Evolutionary conservation across 1,140 invertebrate species (phyloP).

Genomic region (Psilanteris sp.): DNA sequence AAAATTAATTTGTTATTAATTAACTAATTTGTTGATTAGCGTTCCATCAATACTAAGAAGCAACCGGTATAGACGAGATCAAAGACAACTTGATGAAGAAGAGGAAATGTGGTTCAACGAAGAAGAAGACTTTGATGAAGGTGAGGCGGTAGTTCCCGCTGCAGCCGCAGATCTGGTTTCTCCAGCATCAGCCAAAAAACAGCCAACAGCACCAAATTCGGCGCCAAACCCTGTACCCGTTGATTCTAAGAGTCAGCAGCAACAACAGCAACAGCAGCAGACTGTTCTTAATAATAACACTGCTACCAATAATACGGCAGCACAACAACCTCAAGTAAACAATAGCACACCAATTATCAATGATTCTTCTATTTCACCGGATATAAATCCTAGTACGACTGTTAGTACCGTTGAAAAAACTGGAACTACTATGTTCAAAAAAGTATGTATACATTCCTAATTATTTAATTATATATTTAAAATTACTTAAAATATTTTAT

Average conservation of each 20-base stretch:
- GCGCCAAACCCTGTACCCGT: conserved; percentile 69
- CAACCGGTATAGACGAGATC: conserved; percentile 92
- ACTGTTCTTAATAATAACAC: conserved; percentile 80
- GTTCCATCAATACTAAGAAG: conserved; percentile 89
- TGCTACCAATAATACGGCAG: conserved; percentile 72
- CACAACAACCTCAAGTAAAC: conserved; percentile 73
- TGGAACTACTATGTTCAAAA: conserved; percentile 81
- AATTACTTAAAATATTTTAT: too few relatives aligned
- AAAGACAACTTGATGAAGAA: conserved; percentile 95
- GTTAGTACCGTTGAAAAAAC: conserved; percentile 75
- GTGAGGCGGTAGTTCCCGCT: conserved; percentile 83
- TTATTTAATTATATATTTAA: too few relatives aligned
- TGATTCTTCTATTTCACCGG: conserved; percentile 73
- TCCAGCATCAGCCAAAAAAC: conserved; percentile 72
- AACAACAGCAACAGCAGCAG: conserved; percentile 72
- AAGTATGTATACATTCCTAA: conserved; percentile 76
- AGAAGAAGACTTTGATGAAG: conserved; percentile 96
- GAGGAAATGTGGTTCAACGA: conserved; percentile 99
- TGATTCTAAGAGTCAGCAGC: conserved; percentile 74
- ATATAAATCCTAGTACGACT: conserved; percentile 76
- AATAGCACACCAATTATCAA: conserved; percentile 75
- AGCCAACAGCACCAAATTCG: conserved; percentile 78
- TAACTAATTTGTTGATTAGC: too few relatives aligned
- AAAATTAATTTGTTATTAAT: too few relatives aligned
- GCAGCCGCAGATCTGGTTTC: conserved; percentile 75